Evolutionary conservation across 2,113 vertebrate genomes (phyloP).

Genomic region (Clinocottus analis): DNA sequence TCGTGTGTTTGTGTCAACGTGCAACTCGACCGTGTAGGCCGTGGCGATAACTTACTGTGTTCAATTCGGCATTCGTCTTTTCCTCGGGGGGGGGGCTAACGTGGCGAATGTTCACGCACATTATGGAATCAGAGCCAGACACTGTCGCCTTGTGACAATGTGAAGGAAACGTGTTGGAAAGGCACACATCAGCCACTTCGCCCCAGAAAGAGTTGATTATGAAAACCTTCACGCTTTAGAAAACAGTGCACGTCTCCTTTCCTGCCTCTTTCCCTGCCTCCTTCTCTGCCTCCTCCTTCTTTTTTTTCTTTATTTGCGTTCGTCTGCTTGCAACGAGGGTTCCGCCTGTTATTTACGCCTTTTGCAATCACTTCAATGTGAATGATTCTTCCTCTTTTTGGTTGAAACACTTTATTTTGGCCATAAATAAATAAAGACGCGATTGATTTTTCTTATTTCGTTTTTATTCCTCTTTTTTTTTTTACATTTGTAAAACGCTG

Average conservation of each 20-base stretch:
- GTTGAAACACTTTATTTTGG: conserved; percentile 4
- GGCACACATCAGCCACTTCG: conserved; percentile 7
- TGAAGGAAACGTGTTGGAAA: conserved; percentile 26
- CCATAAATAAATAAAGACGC: background rate
- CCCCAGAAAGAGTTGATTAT: background rate
- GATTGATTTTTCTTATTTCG: background rate
- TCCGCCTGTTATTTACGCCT: background rate
- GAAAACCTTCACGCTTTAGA: background rate
- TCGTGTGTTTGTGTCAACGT: conserved; percentile 14
- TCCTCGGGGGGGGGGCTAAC: conserved; percentile 24
- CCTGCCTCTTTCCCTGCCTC: no score
- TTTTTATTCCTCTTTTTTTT: background rate
- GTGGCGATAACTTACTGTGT: background rate
- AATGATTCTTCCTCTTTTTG: conserved; percentile 8
- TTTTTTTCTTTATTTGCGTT: background rate
- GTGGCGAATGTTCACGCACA: conserved; percentile 34
- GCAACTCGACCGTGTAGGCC: conserved; percentile 15
- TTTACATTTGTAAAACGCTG: no score
- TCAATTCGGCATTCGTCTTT: conserved; percentile 38
- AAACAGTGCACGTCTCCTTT: no score
- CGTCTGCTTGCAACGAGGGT: no score
- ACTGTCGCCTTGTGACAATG: conserved; percentile 10
- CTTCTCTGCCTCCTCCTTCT: background rate
- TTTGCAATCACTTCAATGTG: background rate
- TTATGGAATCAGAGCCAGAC: conserved; percentile 30